These are phyloP conservation scores for Nanorana parkeri DNA, from an alignment of 2,113 vertebrate genomes.

Conservation along the genomic window DNA sequence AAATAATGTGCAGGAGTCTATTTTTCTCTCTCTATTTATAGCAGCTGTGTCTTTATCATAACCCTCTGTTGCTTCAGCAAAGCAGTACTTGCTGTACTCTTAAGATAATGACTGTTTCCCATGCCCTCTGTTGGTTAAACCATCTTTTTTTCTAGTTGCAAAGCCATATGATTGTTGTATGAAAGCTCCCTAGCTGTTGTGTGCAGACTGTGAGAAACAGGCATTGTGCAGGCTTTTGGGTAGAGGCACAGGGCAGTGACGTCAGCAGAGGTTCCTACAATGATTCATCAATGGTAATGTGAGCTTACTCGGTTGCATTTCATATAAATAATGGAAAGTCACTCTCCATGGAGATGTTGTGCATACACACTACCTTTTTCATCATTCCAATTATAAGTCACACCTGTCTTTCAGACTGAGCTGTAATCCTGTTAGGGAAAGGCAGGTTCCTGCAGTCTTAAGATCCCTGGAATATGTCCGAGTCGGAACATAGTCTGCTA, in stretches of 20 bases:
- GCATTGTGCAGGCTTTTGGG: constrained; percentile 47
- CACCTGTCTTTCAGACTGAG: constrained; percentile 42
- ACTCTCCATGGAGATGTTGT: constrained; percentile 51
- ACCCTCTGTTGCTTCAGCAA: constrained; percentile 19
- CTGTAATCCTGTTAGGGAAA: constrained; percentile 27
- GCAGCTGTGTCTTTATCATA: constrained; percentile 47
- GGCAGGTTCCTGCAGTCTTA: constrained; percentile 14
- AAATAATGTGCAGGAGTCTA: constrained; percentile 5
- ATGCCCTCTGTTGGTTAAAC: constrained; percentile 57
- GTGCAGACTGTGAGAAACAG: constrained; percentile 48
- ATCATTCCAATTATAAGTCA: constrained; percentile 44
- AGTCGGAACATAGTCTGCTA: constrained; percentile 21
- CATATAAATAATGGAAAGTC: constrained; percentile 56
- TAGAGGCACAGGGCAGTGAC: constrained; percentile 11
- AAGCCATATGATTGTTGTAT: constrained; percentile 40
- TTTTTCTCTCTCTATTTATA: constrained; percentile 49
- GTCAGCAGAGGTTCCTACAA: constrained; percentile 31
- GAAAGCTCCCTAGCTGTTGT: not conserved
- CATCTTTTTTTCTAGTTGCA: constrained; percentile 41
- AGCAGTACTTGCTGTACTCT: constrained; percentile 40
- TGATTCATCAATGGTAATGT: constrained; percentile 54
- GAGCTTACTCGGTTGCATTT: constrained; percentile 28
- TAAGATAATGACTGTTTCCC: constrained; percentile 52
- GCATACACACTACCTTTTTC: constrained; percentile 19
- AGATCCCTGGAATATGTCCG: not conserved